These are phyloP conservation scores for Conops quadrifasciatus DNA, from an alignment of 2,888 invertebrate species.

Conservation along the genomic window DNA sequence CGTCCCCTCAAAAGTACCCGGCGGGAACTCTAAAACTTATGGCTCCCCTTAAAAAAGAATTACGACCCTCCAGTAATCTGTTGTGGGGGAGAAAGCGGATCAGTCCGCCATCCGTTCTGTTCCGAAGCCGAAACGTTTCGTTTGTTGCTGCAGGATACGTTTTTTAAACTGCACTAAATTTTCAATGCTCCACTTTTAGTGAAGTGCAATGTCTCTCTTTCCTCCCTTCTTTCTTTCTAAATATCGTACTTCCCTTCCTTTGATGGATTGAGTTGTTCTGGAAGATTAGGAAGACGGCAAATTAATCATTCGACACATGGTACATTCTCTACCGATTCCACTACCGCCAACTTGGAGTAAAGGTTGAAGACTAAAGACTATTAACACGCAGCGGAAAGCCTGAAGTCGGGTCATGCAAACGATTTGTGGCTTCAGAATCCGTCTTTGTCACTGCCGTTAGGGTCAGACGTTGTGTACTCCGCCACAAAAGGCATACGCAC, in stretches of 20 bases:
- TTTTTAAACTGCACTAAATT: background rate
- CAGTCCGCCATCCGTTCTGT: too few relatives aligned
- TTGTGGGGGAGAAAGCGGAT: too few relatives aligned
- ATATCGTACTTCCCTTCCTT: conserved; percentile 24
- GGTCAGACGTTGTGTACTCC: conserved; percentile 32
- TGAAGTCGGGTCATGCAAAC: too few relatives aligned
- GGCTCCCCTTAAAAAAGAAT: too few relatives aligned
- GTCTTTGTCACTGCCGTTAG: background rate
- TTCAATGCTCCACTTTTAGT: background rate
- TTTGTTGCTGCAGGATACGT: background rate
- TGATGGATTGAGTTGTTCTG: conserved; percentile 46
- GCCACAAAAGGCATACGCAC: conserved; percentile 52
- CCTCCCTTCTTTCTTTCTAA: background rate
- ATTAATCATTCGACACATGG: conserved; percentile 24
- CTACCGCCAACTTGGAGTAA: background rate
- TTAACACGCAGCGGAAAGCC: background rate
- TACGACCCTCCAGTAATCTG: conserved; percentile 26
- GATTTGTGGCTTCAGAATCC: background rate
- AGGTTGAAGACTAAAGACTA: too few relatives aligned
- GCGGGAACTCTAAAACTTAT: too few relatives aligned
- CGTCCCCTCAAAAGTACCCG: too few relatives aligned
- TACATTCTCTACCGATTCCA: background rate
- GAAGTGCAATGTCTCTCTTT: background rate
- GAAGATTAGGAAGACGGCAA: conserved; percentile 42
- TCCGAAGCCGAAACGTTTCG: conserved; percentile 19